phyloP scores from a whole-genome alignment of 2,888 invertebrate genomes.

The Griposia aprilina region DNA sequence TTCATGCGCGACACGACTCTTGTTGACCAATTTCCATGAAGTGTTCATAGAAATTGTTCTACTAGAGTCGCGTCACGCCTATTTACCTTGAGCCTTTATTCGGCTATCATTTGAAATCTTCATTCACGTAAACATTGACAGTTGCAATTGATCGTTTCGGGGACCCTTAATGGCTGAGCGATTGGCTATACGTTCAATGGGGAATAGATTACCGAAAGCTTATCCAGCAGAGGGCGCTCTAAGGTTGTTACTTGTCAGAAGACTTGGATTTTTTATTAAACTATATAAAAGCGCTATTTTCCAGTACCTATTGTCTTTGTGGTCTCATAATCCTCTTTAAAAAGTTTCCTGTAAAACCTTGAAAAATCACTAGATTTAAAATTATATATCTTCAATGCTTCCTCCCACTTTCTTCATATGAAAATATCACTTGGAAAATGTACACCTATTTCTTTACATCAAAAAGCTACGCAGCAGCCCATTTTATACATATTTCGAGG shows the following conservation, averaged over 20 bases:
- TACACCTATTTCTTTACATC: not conserved
- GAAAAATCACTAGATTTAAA: not conserved
- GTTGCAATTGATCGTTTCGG: not conserved
- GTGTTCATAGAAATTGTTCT: too few species aligned
- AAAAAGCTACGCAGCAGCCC: not conserved
- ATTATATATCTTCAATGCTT: not conserved
- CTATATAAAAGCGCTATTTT: not conserved
- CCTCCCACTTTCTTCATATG: not conserved
- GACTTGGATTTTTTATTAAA: not conserved
- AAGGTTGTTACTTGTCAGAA: not conserved
- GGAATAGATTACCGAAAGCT: not conserved
- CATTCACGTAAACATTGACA: not conserved
- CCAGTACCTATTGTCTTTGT: not conserved
- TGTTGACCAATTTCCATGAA: too few species aligned
- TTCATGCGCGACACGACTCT: too few species aligned
- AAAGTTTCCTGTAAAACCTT: not conserved
- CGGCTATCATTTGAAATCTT: not conserved
- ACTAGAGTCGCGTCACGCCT: too few species aligned
- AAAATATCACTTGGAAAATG: not conserved
- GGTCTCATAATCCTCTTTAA: not conserved
- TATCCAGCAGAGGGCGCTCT: not conserved
- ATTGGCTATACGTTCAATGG: not conserved
- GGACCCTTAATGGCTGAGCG: not conserved
- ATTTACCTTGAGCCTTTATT: not conserved
- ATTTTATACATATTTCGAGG: not conserved